Evolutionary conservation across 2,113 vertebrate species (phyloP), one percentile per base, ranked within the genome.

Genomic region (Istiophorus platypterus): DNA sequence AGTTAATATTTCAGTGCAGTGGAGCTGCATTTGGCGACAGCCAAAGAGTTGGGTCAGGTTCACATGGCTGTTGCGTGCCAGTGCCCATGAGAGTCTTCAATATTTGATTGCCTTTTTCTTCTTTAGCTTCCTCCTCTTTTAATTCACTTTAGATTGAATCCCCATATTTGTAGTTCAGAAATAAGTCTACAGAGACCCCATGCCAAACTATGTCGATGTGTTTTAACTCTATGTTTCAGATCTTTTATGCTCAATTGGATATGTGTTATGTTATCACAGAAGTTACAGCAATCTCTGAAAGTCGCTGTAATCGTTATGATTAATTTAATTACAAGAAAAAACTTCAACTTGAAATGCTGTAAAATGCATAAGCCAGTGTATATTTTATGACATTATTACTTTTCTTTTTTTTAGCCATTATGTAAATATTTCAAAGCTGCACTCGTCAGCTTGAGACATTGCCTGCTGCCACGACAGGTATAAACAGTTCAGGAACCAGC

Each of bases 1-100:
- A 39, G 88, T 94, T 94, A 94, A 95, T 94, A 93, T 93, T 94
- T 93, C 81, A 95, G 84, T 67, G 61, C 58, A 41, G 72, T 75
- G 75, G 67, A 81, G 84, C 82, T 88, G 86, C 75, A 90, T 90
- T 92, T 90, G 78, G 85, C 81, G 73, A 84, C 88, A 81, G 76
- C 84, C 76, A 49, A 61, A 31, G 64, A 93, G 73, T 57, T 81
- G 85, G 92, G 80, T 89, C 87, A 90, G 83, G 88, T 88, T 87
- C 87, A 84, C 82, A 69, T 84, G 73, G 89, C 78, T 64, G 67
- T 87, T 91, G 89, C 82, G 73, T 94, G 94, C 91, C 86, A 84
- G 62, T 39, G 72, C 91, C 87, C 85, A 52, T 31, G 83, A 89
- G 90, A 89, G 80, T 85, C 71, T 88, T 94, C 70, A 94, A 94